Evolutionary conservation across 2,888 invertebrate genomes (phyloP), one percentile per base, ranked within the genome.

Genomic region (Lasiommata megera): DNA sequence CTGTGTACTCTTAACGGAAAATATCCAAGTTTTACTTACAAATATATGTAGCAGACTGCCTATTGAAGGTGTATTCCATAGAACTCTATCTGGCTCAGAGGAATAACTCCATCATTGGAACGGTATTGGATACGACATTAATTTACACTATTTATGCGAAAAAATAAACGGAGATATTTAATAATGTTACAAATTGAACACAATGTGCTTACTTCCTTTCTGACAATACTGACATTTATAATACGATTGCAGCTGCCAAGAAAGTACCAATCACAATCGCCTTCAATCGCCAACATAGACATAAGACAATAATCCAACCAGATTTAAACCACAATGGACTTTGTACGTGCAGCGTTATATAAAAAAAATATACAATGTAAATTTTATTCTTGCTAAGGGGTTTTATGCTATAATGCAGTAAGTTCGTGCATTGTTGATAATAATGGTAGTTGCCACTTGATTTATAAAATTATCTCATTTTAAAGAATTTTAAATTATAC

Each of bases 31-130:
- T 63, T 58, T 67, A 86, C 88, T 88, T 79, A 88, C 88, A 72
- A 80, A 77, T 77, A 71, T 77, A 79, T 80, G 71, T 76, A 72
- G 76, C 72, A 73, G 77, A 80, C 73, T 71, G 74, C 73, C 69
- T 66, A 73, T 72, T 69, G 76, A 66, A 77, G 78, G 67, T 71
- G 74, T 79, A 75, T 87, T 85, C 84, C 87, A 84, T 86, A 84
- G 76, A 84, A 82, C 72, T 77, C 67, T 64, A 56, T 62, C 73
- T 69, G 58, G 70, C 69, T 84, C 70, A 85, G 73, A 74, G 72
- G 68, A 71, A 67, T 65, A 73, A 67, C 76, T 77, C 76, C 86
- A 84, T 86, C 60, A 56, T 76, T 63, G 16, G 41, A 62, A 68
- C 54, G 55, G 58, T 56, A 67, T 66, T 23, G 31, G 38, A 51